Evolutionary conservation across 2,113 vertebrate species (phyloP), one percentile per base, ranked within the genome.

Genomic region (Orientallactaga bullata): DNA sequence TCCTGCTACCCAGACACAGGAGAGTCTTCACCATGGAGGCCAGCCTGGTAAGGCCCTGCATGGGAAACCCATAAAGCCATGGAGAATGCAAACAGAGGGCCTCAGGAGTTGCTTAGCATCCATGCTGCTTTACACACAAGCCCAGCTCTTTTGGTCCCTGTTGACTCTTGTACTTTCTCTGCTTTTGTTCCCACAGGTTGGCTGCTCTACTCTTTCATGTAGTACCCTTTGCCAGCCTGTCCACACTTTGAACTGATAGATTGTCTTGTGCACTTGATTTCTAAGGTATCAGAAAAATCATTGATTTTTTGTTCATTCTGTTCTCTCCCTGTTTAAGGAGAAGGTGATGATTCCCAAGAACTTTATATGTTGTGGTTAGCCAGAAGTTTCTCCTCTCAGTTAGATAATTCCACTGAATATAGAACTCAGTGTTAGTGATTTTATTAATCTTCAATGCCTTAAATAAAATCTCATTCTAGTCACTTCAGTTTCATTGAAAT

Each of bases 31-130:
- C 37, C 68, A 20, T 39, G 23, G 37, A 47, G 42, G 42, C 42
- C 68, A 84, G 18, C 4, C 58, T 78, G 21, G 0, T 37, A 37
- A 15, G 28, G 26, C 23, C 20, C 32, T 23, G 3, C 32, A 20
- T 32, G 8, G 51, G 42, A 65, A 85, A 71, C 18, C 20, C 18
- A 26, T 47, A 42, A 68, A 21, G n/a, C 5, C 26, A 5, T 79
- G 10, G 0, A 35, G 7, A 16, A 23, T 18, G 17, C 12, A 30
- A 2, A 30, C n/a, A 9, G 5, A 20, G 63, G 15, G 8, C 5
- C n/a, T 10, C 63, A 37, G 42, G 71, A 23, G 21, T 24, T 20
- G 6, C 24, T 35, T 15, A 28, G 55, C 47, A 10, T 71, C 7
- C 35, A 20, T 78, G 28, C 18, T 72, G 7, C 39, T 72, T n/a